Conservation (phyloP, 2,888 invertebrate species). For the Limnephilus lunatus region DNA sequence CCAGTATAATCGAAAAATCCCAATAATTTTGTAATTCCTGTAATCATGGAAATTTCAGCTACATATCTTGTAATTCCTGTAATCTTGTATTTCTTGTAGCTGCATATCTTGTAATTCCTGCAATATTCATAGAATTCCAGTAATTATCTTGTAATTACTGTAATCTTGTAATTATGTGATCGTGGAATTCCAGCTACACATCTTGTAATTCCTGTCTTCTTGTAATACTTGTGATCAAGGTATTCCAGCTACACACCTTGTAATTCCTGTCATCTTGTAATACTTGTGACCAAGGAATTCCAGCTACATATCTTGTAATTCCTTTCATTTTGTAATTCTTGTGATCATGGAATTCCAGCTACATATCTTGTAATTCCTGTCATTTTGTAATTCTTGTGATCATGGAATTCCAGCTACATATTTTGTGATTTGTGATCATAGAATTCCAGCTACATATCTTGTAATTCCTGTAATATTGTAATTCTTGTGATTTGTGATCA, state of each 20-base stretch:
- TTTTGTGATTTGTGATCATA: background rate
- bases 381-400: too few species aligned
- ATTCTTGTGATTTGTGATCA: too few species aligned
- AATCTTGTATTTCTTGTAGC: background rate
- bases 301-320: background rate
- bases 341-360: background rate
- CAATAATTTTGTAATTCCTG: too few species aligned
- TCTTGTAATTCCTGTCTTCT: too few species aligned
- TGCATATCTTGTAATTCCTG: background rate
- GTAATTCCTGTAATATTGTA: background rate
- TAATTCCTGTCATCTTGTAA: background rate
- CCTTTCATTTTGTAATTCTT: too few species aligned
- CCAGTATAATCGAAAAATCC: background rate
- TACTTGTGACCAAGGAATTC: background rate
- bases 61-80: background rate
- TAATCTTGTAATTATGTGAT: too few species aligned
- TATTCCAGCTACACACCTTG: background rate
- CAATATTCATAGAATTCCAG: background rate
- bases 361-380: too few species aligned
- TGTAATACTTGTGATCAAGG: background rate
- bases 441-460: background rate
- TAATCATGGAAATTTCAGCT: too few species aligned
- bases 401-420: background rate
- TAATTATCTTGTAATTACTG: background rate
- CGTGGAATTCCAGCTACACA: too few species aligned